A percentile compares a stretch with the other conserved stretches of the same genome.
phyloP scores from a whole-genome alignment of 2,888 invertebrate genomes.

The Athetis lepigone region DNA sequence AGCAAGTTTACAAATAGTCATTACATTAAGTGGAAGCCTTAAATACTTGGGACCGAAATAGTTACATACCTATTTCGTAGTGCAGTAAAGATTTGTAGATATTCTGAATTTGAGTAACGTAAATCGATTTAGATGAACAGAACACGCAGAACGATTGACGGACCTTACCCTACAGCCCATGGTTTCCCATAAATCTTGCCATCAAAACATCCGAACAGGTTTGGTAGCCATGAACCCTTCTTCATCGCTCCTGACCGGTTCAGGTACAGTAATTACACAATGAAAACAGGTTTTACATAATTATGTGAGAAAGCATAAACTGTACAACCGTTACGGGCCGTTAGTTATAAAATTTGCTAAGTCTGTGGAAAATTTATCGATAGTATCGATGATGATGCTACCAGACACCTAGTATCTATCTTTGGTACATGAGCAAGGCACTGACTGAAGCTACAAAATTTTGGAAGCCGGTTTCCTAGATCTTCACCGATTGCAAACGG shows the following conservation, averaged over 20 bases:
- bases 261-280: slow-evolving; percentile 71
- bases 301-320: slow-evolving; percentile 74
- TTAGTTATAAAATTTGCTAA: slow-evolving; percentile 55
- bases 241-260: slow-evolving; percentile 70
- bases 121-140: slow-evolving; percentile 16
- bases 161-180: slow-evolving; percentile 3
- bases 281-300: slow-evolving; percentile 77
- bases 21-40: background rate
- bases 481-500: background rate
- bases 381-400: slow-evolving; percentile 1
- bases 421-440: background rate
- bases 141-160: slow-evolving; percentile 2
- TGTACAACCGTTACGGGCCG: slow-evolving; percentile 66
- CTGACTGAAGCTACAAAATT: background rate
- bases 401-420: background rate
- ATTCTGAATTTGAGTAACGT: background rate
- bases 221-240: slow-evolving; percentile 61
- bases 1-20: background rate
- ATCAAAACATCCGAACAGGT: slow-evolving; percentile 52
- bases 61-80: background rate
- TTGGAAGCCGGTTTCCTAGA: slow-evolving; percentile 11
- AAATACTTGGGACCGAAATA: no score
- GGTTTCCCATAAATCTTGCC: slow-evolving; percentile 39
- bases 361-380: slow-evolving; percentile 41
- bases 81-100: background rate